These are phyloP conservation scores for Spodoptera litura DNA, from an alignment of 1,140 invertebrate species.

Conservation along the genomic window DNA sequence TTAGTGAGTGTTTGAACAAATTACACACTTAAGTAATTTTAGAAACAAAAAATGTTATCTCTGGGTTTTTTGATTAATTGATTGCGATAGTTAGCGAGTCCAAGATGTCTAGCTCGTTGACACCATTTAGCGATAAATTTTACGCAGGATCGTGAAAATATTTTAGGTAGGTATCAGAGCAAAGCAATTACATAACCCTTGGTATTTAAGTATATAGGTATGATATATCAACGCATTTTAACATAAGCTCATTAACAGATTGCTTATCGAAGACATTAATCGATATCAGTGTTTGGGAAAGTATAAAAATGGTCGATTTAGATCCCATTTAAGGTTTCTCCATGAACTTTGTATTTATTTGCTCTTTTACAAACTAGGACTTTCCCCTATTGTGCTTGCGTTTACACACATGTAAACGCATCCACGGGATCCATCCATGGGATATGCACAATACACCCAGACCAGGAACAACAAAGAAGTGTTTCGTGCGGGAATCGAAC, in stretches of 20 bases:
- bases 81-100: neutral
- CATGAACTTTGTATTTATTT: too few relatives aligned
- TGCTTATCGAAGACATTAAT: neutral
- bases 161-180: neutral
- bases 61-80: constrained; percentile 2
- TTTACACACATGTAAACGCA: too few relatives aligned
- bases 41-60: constrained; percentile 1
- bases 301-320: too few relatives aligned
- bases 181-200: neutral
- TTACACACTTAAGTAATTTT: neutral
- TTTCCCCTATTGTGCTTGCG: too few relatives aligned
- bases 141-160: neutral
- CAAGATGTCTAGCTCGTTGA: neutral
- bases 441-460: too few relatives aligned
- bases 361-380: too few relatives aligned
- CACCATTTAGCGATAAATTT: neutral
- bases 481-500: too few relatives aligned
- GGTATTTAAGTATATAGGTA: neutral
- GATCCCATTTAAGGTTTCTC: too few relatives aligned
- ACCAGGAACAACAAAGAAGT: too few relatives aligned
- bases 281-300: too few relatives aligned
- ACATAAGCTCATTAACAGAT: neutral
- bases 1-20: too few relatives aligned
- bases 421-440: too few relatives aligned
- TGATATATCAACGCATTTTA: neutral